Evolutionary conservation across 2,113 vertebrate genomes (phyloP), one percentile per base, ranked within the genome.

Genomic region (Gopherus flavomarginatus): DNA sequence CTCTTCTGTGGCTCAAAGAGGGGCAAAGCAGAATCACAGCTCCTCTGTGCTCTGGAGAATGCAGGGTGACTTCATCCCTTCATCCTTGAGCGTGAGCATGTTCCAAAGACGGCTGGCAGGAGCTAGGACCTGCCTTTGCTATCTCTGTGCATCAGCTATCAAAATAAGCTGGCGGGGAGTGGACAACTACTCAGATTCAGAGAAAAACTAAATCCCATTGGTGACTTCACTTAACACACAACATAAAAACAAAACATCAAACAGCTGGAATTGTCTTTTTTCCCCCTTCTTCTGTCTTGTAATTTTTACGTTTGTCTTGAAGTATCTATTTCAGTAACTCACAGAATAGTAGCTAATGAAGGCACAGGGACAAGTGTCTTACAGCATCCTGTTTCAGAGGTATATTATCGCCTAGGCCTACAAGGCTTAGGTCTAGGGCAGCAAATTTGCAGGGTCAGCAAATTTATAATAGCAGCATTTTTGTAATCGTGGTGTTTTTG

Each of bases 171-270:
- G 95, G 35, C 42, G 56, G 94, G 38, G 17, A 85, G 3, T 56
- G 93, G 90, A 81, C 7, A 17, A 44, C 17, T 24, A 6, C 22
- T 77, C 10, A 21, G 35, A n/a, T 69, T 69, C 31, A 65, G 35
- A 86, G 90, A 49, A 65, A 95, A 93, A 81, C 56, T 54, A 38
- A 81, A 54, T 72, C 82, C 77, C 49, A 87, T 8, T 86, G 80
- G 78, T 80, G 9, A 94, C 83, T 95, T 96, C 54, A 75, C 12
- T 82, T 95, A 42, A 75, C 31, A 8, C 50, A 59, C 57, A 82
- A 47, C 78, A 85, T 79, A 78, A 93, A 96, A 85, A 4, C 80
- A 77, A n/a, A n/a, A 21, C 94, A 47, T 87, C 90, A 88, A 31
- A 83, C 75, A 78, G 90, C 87, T 89, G 44, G 49, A 86, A 29